Evolutionary conservation across 2,113 vertebrate species (phyloP), one percentile per base, ranked within the genome.

Genomic region (Oryzias woworae): DNA sequence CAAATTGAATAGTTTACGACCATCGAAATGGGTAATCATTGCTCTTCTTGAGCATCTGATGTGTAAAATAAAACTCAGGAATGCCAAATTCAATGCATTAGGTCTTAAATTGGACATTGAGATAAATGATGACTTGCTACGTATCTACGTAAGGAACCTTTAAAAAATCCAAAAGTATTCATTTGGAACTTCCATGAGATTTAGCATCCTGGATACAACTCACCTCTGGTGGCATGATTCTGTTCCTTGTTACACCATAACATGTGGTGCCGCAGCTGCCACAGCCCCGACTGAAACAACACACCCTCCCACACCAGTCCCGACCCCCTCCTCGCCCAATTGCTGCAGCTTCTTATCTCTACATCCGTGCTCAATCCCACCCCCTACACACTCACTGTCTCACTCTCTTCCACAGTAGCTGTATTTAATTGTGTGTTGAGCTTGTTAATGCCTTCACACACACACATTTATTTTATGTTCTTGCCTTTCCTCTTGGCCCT

Each of bases 261-360:
- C 59, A n/a, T 60, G 58, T 66, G 54, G 55, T 75, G 81, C 83
- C 85, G 84, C 85, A 83, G 67, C 78, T 62, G 66, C 82, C 79
- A 63, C 28, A 83, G 69, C 78, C 73, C 78, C 69, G 64, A 50
- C 52, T 73, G 66, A 72, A 85, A 53, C 67, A 73, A 48, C 45
- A 44, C 7, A 22, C 66, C 47, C 51, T 15, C 49, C 57, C 47
- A 22, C 43, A 14, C 23, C 56, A 43, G 14, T n/a, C 45, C 41
- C 15, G 24, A 22, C 51, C 52, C 43, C 61, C 43, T 53, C 62
- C 62, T 64, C 62, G 2, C 31, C 56, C 61, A 75, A 69, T 47
- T 87, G 86, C 86, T 82, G 84, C 86, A 88, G 81, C 88, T 82
- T 72, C 85, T 86, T 90, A 88, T 88, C 88, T 87, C 82, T 76